Evolutionary conservation across 2,113 vertebrate genomes (phyloP).

Genomic region (Alexandromys fortis): DNA sequence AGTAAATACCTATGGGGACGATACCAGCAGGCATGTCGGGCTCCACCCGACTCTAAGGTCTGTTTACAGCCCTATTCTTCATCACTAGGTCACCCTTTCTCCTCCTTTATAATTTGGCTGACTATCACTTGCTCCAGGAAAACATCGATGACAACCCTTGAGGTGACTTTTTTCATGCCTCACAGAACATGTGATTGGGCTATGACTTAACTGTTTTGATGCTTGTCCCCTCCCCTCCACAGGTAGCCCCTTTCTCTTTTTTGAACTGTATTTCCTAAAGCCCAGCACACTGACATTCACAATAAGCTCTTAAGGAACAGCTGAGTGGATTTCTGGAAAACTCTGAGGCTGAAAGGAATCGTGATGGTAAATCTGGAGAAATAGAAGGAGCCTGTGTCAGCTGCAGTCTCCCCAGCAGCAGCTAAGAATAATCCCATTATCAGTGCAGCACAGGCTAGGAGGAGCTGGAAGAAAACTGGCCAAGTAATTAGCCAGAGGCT

Average conservation of each 20-base stretch:
- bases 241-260: neutral
- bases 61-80: neutral
- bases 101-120: neutral
- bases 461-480: neutral
- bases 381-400: constrained; percentile 9
- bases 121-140: neutral
- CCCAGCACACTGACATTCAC: neutral
- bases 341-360: neutral
- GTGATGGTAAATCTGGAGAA: constrained; percentile 40
- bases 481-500: neutral
- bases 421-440: constrained; percentile 49
- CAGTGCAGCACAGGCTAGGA: neutral
- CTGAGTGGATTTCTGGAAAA: constrained; percentile 41
- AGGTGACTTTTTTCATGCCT: neutral
- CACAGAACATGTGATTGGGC: neutral
- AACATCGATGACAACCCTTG: neutral
- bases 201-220: neutral
- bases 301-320: constrained; percentile 15
- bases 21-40: fast-evolving
- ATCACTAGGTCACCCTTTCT: neutral
- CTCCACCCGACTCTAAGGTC: too few species aligned
- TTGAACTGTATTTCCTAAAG: constrained; percentile 3
- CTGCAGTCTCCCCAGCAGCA: constrained; percentile 8
- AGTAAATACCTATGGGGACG: neutral
- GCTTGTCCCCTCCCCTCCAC: neutral